A percentile compares a stretch with the other conserved stretches of the same genome.
These are phyloP conservation scores for Pollenia labialis DNA, from an alignment of 2,888 invertebrate genomes.

Conservation along the genomic window DNA sequence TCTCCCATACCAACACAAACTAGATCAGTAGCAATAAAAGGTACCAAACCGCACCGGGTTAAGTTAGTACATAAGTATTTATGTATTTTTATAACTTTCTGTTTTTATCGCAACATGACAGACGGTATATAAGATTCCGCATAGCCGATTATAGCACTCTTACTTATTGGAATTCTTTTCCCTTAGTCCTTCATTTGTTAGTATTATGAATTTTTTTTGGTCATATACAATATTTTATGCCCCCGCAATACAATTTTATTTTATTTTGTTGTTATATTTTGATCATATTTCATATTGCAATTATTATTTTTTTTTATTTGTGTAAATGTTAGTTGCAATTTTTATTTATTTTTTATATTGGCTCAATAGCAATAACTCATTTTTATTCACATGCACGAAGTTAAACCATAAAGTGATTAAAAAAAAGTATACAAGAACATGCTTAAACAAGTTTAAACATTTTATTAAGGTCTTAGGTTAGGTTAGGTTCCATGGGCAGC, in stretches of 20 bases:
- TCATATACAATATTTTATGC: constrained; percentile 11
- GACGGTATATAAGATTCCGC: no score
- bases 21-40: no score
- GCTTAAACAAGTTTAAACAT: no score
- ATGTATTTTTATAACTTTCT: no score
- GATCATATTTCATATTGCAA: not conserved
- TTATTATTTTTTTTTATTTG: not conserved
- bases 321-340: constrained; percentile 4
- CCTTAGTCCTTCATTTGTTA: not conserved
- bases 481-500: no score
- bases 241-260: not conserved
- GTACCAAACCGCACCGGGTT: no score
- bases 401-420: not conserved
- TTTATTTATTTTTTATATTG: constrained; percentile 11
- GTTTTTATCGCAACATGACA: no score
- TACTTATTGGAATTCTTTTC: not conserved
- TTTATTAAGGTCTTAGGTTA: no score
- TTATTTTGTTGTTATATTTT: not conserved
- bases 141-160: not conserved
- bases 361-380: not conserved
- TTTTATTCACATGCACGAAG: not conserved
- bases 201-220: not conserved
- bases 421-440: not conserved
- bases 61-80: no score
- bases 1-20: no score